Conservation (phyloP, 2,113 vertebrate genomes). For the Meriones unguiculatus region DNA sequence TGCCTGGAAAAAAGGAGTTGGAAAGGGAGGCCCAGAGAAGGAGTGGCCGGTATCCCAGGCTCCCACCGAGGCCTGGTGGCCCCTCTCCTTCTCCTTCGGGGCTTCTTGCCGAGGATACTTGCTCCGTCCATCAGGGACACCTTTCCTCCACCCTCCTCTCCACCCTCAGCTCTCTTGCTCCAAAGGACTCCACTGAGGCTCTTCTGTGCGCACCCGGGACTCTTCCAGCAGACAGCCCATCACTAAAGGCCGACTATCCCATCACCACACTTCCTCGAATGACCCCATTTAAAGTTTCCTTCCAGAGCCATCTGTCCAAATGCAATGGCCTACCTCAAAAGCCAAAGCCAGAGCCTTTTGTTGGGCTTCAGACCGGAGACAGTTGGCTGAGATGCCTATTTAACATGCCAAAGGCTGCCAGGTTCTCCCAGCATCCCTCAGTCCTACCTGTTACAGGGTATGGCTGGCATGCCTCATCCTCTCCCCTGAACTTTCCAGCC, state of each 20-base stretch:
- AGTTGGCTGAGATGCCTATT: too few species aligned
- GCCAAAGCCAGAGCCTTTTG: not conserved
- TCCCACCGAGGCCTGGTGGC: not conserved
- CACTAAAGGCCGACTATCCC: not conserved
- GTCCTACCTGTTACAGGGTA: too few species aligned
- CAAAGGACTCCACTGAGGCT: not conserved
- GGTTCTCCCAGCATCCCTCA: too few species aligned
- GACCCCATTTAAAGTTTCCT: not conserved
- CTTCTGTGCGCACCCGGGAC: not conserved
- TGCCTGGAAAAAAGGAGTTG: not conserved
- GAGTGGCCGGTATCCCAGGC: not conserved
- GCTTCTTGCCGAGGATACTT: slow-evolving; percentile 30
- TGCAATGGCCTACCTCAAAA: not conserved
- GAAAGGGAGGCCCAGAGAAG: not conserved
- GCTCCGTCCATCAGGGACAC: not conserved
- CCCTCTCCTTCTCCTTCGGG: not conserved
- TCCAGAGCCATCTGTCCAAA: slow-evolving; percentile 10
- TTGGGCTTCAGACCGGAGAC: too few species aligned
- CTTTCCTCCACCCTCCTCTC: not conserved
- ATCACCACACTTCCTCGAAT: not conserved
- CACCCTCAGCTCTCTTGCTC: not conserved
- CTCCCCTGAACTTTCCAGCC: too few species aligned
- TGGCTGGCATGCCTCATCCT: too few species aligned
- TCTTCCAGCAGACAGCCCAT: not conserved
- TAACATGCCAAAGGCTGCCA: too few species aligned